Evolutionary conservation across 2,888 invertebrate genomes (phyloP), one percentile per base, ranked within the genome.

Genomic region (Entomobrya proxima): DNA sequence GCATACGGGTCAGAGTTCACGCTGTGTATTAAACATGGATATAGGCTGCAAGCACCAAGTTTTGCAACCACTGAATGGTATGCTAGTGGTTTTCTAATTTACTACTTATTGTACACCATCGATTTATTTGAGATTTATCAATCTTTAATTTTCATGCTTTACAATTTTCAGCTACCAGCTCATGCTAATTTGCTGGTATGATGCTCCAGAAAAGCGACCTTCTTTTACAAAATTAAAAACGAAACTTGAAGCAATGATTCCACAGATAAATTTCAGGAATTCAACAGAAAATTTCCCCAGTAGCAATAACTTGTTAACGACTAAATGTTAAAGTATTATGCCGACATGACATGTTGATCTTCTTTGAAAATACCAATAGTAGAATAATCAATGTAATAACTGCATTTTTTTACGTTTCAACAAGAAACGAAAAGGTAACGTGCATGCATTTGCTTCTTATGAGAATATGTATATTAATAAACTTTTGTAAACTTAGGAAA

Each of bases 141-240:
- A 13, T 61, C n/a, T 2, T 15, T 27, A 7, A n/a, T 32, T 50
- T 32, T 24, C 11, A 21, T n/a, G n/a, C 9, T 5, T 11, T 67
- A 9, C 21, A 37, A 0, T 52, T 77, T 78, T 1, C 21, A 80
- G 80, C 47, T 80, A 80, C 21, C 67, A 80, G 30, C 18, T 80
- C 2, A 80, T 80, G 80, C 69, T 80, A 0, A 50, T 72, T 13
- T 80, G 80, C 37, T 80, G 80, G 80, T 80, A 55, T 35, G 80
- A 80, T 40, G 80, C 69, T 4, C 72, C 80, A 21, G 80, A 80
- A 9, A 80, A 80, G 50, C 37, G 80, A 55, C 80, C 80, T 4
- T 32, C 69, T 1, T 80, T 80, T 50, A 72, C 69, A 21, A 80
- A 69, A 32, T 35, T 80, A 5, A 80, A 80, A 58, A 1, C 9